Percentiles rank a stretch among this genome's conserved stretches.
Evolutionary conservation across 2,888 invertebrate species (phyloP).

Genomic region (Ichneumoninae sp.): DNA sequence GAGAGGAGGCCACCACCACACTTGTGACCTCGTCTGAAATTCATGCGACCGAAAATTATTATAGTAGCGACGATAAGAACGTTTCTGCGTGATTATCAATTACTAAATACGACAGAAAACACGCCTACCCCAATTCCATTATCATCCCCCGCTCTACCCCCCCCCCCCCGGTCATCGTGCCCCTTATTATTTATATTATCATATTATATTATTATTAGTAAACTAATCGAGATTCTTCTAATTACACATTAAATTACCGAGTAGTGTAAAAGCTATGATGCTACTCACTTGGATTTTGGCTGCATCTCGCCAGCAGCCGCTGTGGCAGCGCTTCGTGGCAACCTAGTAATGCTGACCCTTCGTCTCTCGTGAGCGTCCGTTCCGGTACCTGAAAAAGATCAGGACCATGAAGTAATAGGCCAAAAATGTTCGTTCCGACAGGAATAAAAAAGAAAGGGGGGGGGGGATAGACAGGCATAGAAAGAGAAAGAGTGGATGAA

Average conservation of each 20-base stretch:
- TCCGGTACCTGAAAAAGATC: constrained; percentile 81
- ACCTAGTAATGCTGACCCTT: constrained; percentile 82
- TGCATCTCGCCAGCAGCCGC: constrained; percentile 80
- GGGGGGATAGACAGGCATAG: constrained; percentile 29
- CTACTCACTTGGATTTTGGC: constrained; percentile 83
- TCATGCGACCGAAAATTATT: constrained; percentile 31
- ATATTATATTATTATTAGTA: constrained; percentile 25
- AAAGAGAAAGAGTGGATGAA: constrained; percentile 29
- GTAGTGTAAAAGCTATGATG: constrained; percentile 44
- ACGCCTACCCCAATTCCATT: background rate
- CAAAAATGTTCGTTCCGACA: constrained; percentile 27
- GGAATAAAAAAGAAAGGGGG: constrained; percentile 34
- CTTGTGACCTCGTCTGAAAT: constrained; percentile 10
- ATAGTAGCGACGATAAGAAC: background rate
- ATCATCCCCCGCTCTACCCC: background rate
- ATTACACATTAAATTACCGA: constrained; percentile 1
- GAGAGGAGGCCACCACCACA: constrained; percentile 4
- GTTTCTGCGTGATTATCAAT: background rate
- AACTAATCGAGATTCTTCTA: background rate
- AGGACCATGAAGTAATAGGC: constrained; percentile 44
- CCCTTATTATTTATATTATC: background rate
- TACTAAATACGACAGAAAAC: background rate
- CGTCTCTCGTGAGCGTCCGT: constrained; percentile 81
- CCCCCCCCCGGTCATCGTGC: background rate
- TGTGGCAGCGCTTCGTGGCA: constrained; percentile 78